Base-by-base conservation (phyloP, 1,140 invertebrate genomes). In the Tribolium madens region DNA sequence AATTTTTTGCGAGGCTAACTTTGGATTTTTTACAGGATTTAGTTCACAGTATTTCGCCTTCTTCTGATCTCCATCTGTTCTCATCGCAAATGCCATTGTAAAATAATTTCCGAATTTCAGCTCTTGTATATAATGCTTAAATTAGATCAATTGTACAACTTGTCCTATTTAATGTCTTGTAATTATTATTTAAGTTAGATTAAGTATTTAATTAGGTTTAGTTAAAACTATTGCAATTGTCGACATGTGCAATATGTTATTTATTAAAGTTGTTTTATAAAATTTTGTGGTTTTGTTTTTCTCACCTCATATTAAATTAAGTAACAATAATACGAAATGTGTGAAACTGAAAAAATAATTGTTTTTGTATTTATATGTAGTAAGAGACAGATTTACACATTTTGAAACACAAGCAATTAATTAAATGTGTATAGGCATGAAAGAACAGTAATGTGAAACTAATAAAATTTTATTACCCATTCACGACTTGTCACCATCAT, bases 191-290 rank as follows among this genome's bases (percentile, higher is more conserved):
- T 75, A 68, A 68, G 74, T 12, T 69, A 76, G 57, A 15, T 15
- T 76, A 76, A 70, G 46, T 69, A 76, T 76, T 76, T 76, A 76
- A 76, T 69, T 71, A 26, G 21, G 3, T 26, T 6, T 71, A 71
- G 42, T 47, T 26, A 57, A 26, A 5, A 42, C 36, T 18, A 15
- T 64, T 60, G 46, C 53, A 50, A 15, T 68, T 74, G 52, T 53
- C 57, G 57, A 64, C 21, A 64, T 75, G 73, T 75, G 73, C 73
- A 76, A 76, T 76, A 26, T 5, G 64, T 76, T 70, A 76, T 76
- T 76, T 76, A 76, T 76, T 76, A 76, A 76, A 76, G 33, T 70
- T 75, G 73, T 75, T 68, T 68, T 64, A 64, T n/a, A 64, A 31
- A 64, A 26, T 13, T 33, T 14, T 3, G 12, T 64, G 57, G 21